phyloP scores from a whole-genome alignment of 2,888 invertebrate species.

The Trissolcus brochymenae region DNA sequence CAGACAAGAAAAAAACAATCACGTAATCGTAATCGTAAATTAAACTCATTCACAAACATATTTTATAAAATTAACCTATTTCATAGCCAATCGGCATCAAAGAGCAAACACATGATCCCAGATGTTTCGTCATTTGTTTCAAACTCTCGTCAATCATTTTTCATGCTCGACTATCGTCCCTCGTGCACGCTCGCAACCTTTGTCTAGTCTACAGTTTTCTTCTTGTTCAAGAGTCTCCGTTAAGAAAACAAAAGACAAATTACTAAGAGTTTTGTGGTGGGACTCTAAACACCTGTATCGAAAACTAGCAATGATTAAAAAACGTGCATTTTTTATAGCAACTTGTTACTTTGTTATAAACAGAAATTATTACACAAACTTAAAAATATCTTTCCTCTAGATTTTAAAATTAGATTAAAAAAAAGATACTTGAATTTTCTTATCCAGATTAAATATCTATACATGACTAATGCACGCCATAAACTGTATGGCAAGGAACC shows the following conservation, averaged over 20 bases:
- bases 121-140: slow-evolving; percentile 68
- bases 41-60: slow-evolving; percentile 39
- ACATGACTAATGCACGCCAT: too few species aligned
- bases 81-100: slow-evolving; percentile 27
- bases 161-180: slow-evolving; percentile 54
- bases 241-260: slow-evolving; percentile 74
- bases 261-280: slow-evolving; percentile 72
- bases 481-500: too few species aligned
- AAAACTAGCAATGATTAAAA: slow-evolving; percentile 33
- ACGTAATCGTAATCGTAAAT: slow-evolving; percentile 20
- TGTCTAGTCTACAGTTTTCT: slow-evolving; percentile 70
- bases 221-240: slow-evolving; percentile 60
- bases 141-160: slow-evolving; percentile 72
- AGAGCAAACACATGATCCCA: slow-evolving; percentile 33
- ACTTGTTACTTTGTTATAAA: not conserved
- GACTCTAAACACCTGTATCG: slow-evolving; percentile 72
- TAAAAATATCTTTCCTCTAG: too few species aligned
- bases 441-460: too few species aligned
- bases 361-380: not conserved
- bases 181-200: slow-evolving; percentile 63
- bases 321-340: not conserved
- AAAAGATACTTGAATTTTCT: too few species aligned
- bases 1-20: slow-evolving; percentile 18
- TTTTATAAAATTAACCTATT: slow-evolving; percentile 35
- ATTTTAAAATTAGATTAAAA: too few species aligned